Conservation (phyloP, 2,797 vertebrate species). For the Pantherophis alleghaniensis region DNA sequence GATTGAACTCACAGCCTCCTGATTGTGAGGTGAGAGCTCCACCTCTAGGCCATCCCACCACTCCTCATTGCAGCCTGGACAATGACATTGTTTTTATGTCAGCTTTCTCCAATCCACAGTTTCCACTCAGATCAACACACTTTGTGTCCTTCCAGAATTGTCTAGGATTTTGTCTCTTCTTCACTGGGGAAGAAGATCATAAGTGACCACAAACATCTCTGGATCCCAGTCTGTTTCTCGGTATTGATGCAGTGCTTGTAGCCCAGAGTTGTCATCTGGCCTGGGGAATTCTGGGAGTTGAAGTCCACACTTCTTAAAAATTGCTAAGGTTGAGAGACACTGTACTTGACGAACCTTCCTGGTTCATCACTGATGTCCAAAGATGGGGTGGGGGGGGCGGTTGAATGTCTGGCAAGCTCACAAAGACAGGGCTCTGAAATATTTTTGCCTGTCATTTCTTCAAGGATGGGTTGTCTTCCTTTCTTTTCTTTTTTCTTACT, state of each 20-base stretch:
- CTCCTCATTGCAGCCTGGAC: neutral
- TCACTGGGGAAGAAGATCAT: neutral
- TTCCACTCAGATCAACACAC: neutral
- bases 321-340: neutral
- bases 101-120: neutral
- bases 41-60: too few species aligned
- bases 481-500: neutral
- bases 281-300: neutral
- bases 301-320: neutral
- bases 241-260: neutral
- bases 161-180: neutral
- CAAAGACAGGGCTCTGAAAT: neutral
- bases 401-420: neutral
- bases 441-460: neutral
- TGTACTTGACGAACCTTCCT: neutral
- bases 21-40: too few species aligned
- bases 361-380: neutral
- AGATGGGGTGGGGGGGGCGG: neutral
- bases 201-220: neutral
- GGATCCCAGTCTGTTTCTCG: neutral
- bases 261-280: neutral
- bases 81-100: neutral
- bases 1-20: too few species aligned
- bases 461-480: neutral
- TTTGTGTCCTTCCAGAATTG: neutral